A percentile compares a stretch with the other conserved stretches of the same genome.
These are phyloP conservation scores for Mastacembelus armatus DNA, from an alignment of 2,797 vertebrate genomes.

Conservation along the genomic window DNA sequence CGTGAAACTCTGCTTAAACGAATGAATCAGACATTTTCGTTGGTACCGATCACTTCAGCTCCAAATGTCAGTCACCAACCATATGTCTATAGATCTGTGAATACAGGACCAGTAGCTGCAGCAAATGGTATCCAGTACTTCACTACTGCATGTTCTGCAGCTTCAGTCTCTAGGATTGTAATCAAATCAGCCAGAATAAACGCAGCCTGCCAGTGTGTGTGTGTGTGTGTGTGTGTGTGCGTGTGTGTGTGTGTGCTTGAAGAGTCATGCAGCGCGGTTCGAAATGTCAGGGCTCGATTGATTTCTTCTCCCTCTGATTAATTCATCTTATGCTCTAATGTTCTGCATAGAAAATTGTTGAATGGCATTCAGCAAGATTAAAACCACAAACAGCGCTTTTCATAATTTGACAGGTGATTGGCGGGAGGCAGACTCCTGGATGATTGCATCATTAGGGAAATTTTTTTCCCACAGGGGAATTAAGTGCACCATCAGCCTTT, in stretches of 20 bases:
- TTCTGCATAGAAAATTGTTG: constrained; percentile 78
- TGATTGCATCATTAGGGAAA: constrained; percentile 77
- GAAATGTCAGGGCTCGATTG: constrained; percentile 83
- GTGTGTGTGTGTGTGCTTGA: constrained; percentile 35
- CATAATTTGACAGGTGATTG: constrained; percentile 84
- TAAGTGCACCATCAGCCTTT: constrained; percentile 56
- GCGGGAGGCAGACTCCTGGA: constrained; percentile 72
- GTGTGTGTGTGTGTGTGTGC: constrained; percentile 24
- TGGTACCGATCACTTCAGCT: too few species aligned
- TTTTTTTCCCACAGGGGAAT: constrained; percentile 52
- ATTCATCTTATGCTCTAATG: constrained; percentile 81
- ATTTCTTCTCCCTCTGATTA: constrained; percentile 86
- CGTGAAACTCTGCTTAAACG: too few species aligned
- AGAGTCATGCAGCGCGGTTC: constrained; percentile 70
- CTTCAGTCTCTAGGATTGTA: constrained; percentile 36
- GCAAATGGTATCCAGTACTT: background rate
- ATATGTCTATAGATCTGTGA: background rate
- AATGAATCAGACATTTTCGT: too few species aligned
- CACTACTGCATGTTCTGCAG: constrained; percentile 16
- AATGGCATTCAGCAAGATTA: constrained; percentile 80
- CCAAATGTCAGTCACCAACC: background rate
- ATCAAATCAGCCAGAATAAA: constrained; percentile 61
- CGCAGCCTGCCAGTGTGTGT: background rate
- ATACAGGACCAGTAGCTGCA: background rate
- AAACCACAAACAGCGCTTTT: constrained; percentile 79